Conservation (phyloP, 2,888 invertebrate genomes). For the Calameuta idolon region DNA sequence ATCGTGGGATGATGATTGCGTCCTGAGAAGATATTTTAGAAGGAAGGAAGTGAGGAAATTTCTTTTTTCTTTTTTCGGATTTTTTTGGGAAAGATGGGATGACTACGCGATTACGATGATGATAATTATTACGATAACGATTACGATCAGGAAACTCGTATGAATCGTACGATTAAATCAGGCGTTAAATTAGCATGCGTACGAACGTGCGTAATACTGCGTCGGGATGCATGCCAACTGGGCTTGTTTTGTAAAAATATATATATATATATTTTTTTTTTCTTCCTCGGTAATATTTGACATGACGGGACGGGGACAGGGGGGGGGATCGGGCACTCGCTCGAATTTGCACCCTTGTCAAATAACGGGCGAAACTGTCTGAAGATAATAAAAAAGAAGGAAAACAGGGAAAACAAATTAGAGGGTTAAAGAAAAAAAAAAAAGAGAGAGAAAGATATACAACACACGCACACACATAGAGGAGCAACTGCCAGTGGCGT, state of each 20-base stretch:
- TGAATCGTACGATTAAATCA: not conserved
- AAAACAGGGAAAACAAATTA: constrained; percentile 16
- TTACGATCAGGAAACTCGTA: constrained; percentile 10
- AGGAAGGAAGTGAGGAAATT: not conserved
- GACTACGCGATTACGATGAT: constrained; percentile 11
- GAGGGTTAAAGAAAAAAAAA: constrained; percentile 20
- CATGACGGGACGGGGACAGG: constrained; percentile 15
- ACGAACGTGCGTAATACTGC: constrained; percentile 15
- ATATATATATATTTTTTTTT: not conserved
- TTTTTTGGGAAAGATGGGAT: no score
- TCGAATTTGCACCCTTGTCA: constrained; percentile 19
- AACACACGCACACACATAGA: constrained; percentile 31
- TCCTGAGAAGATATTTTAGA: not conserved
- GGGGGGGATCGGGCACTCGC: constrained; percentile 27
- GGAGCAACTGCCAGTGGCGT: not conserved
- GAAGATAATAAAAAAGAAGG: constrained; percentile 7
- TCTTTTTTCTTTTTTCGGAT: no score
- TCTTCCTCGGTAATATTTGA: not conserved
- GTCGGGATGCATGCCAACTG: not conserved
- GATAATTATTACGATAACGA: constrained; percentile 11
- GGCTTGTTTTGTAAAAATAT: not conserved
- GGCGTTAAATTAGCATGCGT: not conserved
- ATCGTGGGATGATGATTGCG: no score
- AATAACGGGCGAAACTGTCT: not conserved
- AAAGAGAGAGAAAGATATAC: constrained; percentile 19